Conservation (phyloP, 2,113 vertebrate species). For the Setophaga kirtlandii region DNA sequence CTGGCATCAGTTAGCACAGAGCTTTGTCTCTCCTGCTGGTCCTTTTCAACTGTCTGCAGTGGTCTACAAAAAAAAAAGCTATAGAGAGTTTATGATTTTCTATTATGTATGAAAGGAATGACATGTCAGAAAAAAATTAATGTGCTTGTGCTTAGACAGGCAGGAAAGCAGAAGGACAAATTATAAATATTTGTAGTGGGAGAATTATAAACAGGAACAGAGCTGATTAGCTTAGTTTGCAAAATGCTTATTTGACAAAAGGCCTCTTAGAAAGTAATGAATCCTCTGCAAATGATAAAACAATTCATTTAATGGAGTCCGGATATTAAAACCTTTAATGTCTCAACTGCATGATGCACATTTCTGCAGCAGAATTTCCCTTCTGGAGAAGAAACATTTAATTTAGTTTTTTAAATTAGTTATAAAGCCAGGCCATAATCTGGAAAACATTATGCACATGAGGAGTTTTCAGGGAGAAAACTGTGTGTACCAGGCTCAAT, state of each 20-base stretch:
- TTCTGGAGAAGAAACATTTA: neutral
- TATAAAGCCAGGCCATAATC: neutral
- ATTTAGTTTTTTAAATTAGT: constrained; percentile 11
- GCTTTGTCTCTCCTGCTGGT: neutral
- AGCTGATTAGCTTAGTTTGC: constrained; percentile 33
- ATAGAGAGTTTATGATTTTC: neutral
- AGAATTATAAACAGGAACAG: constrained; percentile 45
- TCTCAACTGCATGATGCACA: neutral
- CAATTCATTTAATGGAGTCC: constrained; percentile 20
- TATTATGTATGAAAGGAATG: neutral
- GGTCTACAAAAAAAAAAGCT: neutral
- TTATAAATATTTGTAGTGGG: constrained; percentile 54
- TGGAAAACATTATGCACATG: neutral
- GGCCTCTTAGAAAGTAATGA: constrained; percentile 51
- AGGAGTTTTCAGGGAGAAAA: neutral
- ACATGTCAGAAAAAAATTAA: neutral
- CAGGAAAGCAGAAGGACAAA: constrained; percentile 33
- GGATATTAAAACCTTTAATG: constrained; percentile 37
- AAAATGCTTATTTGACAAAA: constrained; percentile 50
- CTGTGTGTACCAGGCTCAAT: neutral
- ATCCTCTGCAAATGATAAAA: constrained; percentile 36
- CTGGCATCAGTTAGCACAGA: neutral
- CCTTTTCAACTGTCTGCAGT: neutral
- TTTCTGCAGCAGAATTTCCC: neutral
- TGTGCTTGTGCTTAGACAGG: neutral